Conservation (phyloP, 2,888 invertebrate species). For the Orthosia gothica region DNA sequence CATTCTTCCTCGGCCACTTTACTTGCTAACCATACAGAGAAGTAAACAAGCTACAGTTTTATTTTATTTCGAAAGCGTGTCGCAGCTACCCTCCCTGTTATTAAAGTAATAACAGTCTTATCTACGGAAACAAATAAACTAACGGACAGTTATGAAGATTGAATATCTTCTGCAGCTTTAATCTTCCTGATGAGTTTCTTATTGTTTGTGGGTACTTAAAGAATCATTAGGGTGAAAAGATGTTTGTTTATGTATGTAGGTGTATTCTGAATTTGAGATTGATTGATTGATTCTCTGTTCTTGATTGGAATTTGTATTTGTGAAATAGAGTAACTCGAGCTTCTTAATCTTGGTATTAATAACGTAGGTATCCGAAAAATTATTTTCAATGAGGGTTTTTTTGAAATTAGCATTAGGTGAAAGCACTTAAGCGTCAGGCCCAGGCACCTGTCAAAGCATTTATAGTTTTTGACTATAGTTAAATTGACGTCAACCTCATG, state of each 20-base stretch:
- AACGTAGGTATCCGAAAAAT: no score
- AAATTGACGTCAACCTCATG: no score
- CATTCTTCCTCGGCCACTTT: background rate
- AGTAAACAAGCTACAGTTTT: constrained; percentile 42
- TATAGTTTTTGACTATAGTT: no score
- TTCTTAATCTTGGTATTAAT: background rate
- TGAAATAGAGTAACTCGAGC: no score
- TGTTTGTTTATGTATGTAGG: background rate
- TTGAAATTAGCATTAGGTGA: no score
- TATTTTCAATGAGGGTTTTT: no score
- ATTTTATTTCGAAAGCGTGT: constrained; percentile 51
- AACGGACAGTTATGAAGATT: constrained; percentile 62
- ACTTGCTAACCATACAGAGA: constrained; percentile 22
- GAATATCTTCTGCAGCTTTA: constrained; percentile 38
- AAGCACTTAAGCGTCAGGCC: no score
- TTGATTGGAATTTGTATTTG: no score
- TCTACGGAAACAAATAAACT: constrained; percentile 50
- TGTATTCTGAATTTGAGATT: background rate
- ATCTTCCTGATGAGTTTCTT: constrained; percentile 22
- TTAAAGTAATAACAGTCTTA: constrained; percentile 42
- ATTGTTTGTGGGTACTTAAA: background rate
- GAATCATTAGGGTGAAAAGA: constrained; percentile 9
- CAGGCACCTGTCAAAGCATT: no score
- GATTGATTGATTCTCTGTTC: no score
- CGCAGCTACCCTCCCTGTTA: constrained; percentile 4